Base-by-base conservation (phyloP, 1,140 invertebrate species). In the Mesaphorura yosii region DNA sequence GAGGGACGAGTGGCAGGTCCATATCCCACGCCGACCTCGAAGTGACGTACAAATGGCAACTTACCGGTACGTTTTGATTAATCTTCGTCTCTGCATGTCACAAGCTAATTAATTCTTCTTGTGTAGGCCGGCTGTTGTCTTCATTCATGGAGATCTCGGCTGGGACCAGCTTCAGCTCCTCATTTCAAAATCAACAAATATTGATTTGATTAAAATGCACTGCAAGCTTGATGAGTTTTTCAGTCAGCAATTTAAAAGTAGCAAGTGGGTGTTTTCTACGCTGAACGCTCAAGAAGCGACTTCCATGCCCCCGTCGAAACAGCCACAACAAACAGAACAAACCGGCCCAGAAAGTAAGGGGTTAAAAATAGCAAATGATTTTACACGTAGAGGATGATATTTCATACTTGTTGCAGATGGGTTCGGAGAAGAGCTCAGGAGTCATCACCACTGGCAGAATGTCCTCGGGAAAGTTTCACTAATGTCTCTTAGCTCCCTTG, bases 171-270 rank as follows among this genome's bases (percentile, higher is more conserved):
- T 94, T 14, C 92, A 98, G 73, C 77, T 96, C 22, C 84, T 96
- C 78, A 95, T 98, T 64, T 91, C 86, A 15, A 86, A 92, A 69
- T 94, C 90, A 23, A 96, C 93, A 0, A 96, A 91, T 0, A 88
- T 91, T 0, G 93, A 98, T 72, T 72, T 97, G 20, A 72, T 96
- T 2, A 96, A 96, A 73, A 95, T 97, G 86, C 89, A 87, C 66
- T 83, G 87, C 48, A 95, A 95, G 69, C 73, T 96, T 7, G 91
- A 96, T 64, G 92, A 97, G 73, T 98, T 96, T 72, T 96, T 96
- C 68, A 84, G 84, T 41, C 88, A 94, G 66, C 88, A 93, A 70
- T 92, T 93, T 67, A 90, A 91, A 65, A 90, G 86, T 53, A 88
- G 86, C 62, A 90, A 90, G 69, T 75, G 87, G 5, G 87, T 91